These are phyloP conservation scores for Athene cunicularia DNA, from an alignment of 2,113 vertebrate species.

Conservation along the genomic window DNA sequence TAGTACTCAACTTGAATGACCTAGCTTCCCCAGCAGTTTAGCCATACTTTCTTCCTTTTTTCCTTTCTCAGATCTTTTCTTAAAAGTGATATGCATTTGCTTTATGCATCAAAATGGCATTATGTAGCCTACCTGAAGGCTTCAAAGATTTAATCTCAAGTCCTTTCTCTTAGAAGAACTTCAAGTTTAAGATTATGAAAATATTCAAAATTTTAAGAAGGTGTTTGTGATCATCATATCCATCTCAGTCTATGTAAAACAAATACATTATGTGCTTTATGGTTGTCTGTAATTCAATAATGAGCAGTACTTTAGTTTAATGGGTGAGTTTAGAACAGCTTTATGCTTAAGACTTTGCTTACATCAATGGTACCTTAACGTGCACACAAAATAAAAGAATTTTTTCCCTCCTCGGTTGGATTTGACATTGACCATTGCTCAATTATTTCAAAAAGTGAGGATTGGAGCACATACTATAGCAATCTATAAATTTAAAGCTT, in stretches of 20 bases:
- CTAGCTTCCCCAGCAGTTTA: neutral
- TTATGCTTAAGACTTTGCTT: neutral
- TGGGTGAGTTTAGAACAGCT: neutral
- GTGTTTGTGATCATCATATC: neutral
- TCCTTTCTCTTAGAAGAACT: neutral
- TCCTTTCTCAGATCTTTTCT: neutral
- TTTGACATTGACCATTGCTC: neutral
- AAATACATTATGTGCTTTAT: neutral
- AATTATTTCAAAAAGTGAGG: neutral
- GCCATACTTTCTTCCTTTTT: neutral
- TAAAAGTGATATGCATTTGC: neutral
- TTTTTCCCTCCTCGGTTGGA: neutral
- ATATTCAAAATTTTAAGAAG: neutral
- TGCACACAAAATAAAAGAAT: neutral
- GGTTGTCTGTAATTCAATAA: neutral
- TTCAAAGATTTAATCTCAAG: neutral
- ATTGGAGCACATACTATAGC: neutral
- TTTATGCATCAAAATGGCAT: neutral
- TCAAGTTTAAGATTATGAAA: neutral
- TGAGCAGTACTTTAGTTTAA: neutral
- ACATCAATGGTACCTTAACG: neutral
- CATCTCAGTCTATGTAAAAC: neutral
- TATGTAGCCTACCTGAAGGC: rapidly evolving
- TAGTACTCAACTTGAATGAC: neutral
- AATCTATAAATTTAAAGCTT: neutral